Evolutionary conservation across 2,113 vertebrate genomes (phyloP).

Genomic region (Callopanchax toddi): DNA sequence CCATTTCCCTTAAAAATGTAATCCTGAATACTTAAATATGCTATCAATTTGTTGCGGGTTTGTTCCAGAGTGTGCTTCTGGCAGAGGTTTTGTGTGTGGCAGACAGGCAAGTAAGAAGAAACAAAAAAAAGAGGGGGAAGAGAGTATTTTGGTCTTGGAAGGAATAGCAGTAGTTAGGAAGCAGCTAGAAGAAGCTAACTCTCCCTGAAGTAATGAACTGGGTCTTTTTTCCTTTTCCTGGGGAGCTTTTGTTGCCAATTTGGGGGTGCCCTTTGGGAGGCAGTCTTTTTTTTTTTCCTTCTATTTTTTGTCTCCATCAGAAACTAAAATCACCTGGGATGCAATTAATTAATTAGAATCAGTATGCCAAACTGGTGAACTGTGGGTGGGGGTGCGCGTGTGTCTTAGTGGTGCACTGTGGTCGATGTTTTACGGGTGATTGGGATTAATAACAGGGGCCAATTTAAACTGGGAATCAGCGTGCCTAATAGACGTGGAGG

Average conservation of each 20-base stretch:
- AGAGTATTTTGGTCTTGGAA: constrained; percentile 61
- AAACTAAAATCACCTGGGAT: constrained; percentile 81
- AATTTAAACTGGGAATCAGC: constrained; percentile 78
- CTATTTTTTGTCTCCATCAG: constrained; percentile 70
- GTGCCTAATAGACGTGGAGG: constrained; percentile 66
- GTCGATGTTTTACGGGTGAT: constrained; percentile 81
- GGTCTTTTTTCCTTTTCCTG: constrained; percentile 37
- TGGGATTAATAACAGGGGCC: constrained; percentile 82
- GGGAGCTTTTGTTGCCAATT: constrained; percentile 71
- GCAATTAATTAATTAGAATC: constrained; percentile 83
- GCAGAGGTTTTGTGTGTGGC: constrained; percentile 53
- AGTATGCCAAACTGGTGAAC: constrained; percentile 52
- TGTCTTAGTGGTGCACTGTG: constrained; percentile 74
- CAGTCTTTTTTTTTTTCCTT: constrained; percentile 47
- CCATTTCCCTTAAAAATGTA: constrained; percentile 47
- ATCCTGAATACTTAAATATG: constrained; percentile 66
- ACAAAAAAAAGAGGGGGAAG: constrained; percentile 18
- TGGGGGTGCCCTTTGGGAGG: constrained; percentile 71
- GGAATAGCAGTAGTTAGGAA: constrained; percentile 63
- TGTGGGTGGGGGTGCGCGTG: constrained; percentile 54
- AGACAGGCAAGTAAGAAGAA: constrained; percentile 39
- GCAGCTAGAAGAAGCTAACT: constrained; percentile 57
- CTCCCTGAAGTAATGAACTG: constrained; percentile 64
- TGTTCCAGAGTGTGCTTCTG: constrained; percentile 56
- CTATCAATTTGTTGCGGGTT: constrained; percentile 67